Evolutionary conservation across 2,113 vertebrate genomes (phyloP), one percentile per base, ranked within the genome.

Genomic region (Colius striatus): DNA sequence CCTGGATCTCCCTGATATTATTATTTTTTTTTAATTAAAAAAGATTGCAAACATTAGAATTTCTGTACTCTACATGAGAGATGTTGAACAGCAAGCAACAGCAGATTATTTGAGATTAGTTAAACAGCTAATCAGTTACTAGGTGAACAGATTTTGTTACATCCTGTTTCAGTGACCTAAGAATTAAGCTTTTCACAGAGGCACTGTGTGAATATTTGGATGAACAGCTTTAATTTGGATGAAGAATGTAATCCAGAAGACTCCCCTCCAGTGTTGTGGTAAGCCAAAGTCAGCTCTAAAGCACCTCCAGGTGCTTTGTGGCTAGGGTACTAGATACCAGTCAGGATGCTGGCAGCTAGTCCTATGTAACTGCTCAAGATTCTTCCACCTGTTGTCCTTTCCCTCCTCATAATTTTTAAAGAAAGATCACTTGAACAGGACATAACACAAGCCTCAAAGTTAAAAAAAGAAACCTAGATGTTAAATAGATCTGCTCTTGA

Each of bases 1-100:
- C 99, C 99, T 27, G 98, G 98, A 67, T 99, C 99, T 62, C 99
- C 99, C 99, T 99, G 61, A 26, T 36, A 67, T 34, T n/a, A 57
- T 38, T 1, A 16, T 19, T 38, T 54, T 81, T 61, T 36, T 34
- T 12, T 1, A 62, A 73, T 74, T 30, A 82, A 70, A 58, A 88
- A 94, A 48, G 4, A 47, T 48, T 43, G 18, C n/a, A 87, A 43
- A 76, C 3, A 34, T 96, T 92, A 93, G 60, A 95, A 95, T 45
- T 61, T 78, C 29, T 84, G 23, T n/a, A 77, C 58, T 90, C 19
- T 87, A 58, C 60, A 76, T 41, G 19, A 91, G 61, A 92, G 72
- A 54, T 23, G 2, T 23, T 63, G 30, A 82, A 79, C 38, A 93
- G n/a, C 10, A 89, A 92, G 60, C 18, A 89, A 75, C 27, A 75